Conservation (phyloP, 1,140 invertebrate genomes). For the Scaptomyza montana region DNA sequence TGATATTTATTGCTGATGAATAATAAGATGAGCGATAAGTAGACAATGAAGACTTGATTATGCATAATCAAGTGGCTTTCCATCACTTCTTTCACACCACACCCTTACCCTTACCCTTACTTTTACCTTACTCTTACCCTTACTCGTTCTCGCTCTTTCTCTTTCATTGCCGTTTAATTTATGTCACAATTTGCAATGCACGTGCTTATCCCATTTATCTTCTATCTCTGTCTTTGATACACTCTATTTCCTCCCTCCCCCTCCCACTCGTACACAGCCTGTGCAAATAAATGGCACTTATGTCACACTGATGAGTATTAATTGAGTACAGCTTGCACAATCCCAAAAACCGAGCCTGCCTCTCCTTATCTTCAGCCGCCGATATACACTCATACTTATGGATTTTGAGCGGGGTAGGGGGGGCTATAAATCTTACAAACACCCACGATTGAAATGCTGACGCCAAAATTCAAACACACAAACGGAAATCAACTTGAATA, state of each 20-base stretch:
- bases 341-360: background rate
- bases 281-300: constrained; percentile 69
- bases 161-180: constrained; percentile 1
- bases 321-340: constrained; percentile 70
- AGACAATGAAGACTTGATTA: constrained; percentile 57
- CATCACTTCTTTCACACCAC: too few relatives aligned
- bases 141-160: background rate
- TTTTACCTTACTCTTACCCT: too few relatives aligned
- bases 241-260: constrained; percentile 14
- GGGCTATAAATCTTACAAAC: constrained; percentile 71
- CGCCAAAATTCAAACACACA: constrained; percentile 24
- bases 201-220: constrained; percentile 62
- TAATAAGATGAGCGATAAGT: constrained; percentile 6
- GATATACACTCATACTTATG: constrained; percentile 29
- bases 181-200: constrained; percentile 57
- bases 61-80: constrained; percentile 27
- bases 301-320: constrained; percentile 81
- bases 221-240: constrained; percentile 45
- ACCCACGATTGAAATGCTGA: constrained; percentile 32
- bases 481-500: background rate
- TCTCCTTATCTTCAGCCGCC: background rate
- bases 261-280: background rate
- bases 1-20: constrained; percentile 55
- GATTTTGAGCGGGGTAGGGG: constrained; percentile 8
- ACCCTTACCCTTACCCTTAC: background rate